Evolutionary conservation across 2,113 vertebrate species (phyloP).

Genomic region (Zosterops pallidus): DNA sequence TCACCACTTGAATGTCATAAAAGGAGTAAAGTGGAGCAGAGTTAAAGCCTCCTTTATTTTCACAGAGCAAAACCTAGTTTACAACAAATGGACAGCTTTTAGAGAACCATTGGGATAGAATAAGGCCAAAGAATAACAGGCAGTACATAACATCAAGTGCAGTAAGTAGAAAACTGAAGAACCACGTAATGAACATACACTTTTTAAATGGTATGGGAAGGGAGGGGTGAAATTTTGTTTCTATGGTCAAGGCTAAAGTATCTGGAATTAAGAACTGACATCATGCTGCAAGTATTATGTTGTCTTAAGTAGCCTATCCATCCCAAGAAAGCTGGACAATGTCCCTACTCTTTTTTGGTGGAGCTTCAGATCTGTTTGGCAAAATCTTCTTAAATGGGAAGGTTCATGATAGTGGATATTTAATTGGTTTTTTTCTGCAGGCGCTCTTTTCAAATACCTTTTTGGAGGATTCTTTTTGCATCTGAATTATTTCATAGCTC

Average conservation of each 20-base stretch:
- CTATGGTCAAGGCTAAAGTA: neutral
- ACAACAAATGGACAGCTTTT: neutral
- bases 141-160: neutral
- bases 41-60: neutral
- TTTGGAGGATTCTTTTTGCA: conserved; percentile 12
- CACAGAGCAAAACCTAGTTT: neutral
- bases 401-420: neutral
- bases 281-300: neutral
- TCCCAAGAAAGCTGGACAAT: neutral
- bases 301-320: neutral
- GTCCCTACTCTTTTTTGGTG: neutral
- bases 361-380: neutral
- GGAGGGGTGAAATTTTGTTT: neutral
- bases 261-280: neutral
- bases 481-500: conserved; percentile 56
- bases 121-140: neutral
- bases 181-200: neutral
- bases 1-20: neutral
- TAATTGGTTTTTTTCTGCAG: conserved; percentile 8
- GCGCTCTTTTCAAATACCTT: neutral
- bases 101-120: neutral
- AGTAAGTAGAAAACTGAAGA: neutral
- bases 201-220: neutral
- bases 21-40: neutral
- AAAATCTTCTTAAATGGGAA: neutral